Base-by-base conservation (phyloP, 2,888 invertebrate species). In the Amphipyra tragopoginis region DNA sequence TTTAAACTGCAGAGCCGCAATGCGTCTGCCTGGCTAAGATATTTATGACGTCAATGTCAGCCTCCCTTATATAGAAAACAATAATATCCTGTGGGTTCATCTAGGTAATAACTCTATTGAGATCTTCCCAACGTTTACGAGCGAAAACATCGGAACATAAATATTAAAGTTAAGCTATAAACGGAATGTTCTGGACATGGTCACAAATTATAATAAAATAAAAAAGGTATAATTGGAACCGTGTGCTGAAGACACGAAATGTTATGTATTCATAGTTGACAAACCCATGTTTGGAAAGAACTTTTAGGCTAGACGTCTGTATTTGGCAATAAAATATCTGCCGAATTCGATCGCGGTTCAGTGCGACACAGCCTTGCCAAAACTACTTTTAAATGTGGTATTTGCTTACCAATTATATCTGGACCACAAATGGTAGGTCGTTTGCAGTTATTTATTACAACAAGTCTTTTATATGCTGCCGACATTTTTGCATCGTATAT, bases 81-180 rank as follows among this genome's bases (percentile, higher is more conserved):
- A 61, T 59, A 56, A 60, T 48, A 69, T 39, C 39, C 57, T 36
- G 45, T 29, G 45, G 45, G 49, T 55, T 50, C 45, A 45, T 60
- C 60, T 63, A 59, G 21, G 60, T 55, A 62, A 70, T 65, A 68
- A 65, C 51, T 63, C 52, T 45, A 65, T 64, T 47, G 52, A 21
- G 40, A 61, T 51, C 51, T n/a, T 36, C 21, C 40, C 26, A 65
- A 52, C 63, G 57, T 71, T 77, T 66, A 70, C 55, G 74, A 77
- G 61, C 69, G 45, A 45, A 59, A 57, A 56, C 55, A 65, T 54
- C 53, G 60, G 62, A 61, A 67, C 56, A 73, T 59, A 79, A 83
- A 79, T 79, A 80, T 76, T 73, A 71, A 79, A 76, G 56, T 65
- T 59, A 43, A 54, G 56, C 69, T 77, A 75, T 77, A 71, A 77